Conservation (phyloP, 2,113 vertebrate species). For the Cheirogaleus medius region DNA sequence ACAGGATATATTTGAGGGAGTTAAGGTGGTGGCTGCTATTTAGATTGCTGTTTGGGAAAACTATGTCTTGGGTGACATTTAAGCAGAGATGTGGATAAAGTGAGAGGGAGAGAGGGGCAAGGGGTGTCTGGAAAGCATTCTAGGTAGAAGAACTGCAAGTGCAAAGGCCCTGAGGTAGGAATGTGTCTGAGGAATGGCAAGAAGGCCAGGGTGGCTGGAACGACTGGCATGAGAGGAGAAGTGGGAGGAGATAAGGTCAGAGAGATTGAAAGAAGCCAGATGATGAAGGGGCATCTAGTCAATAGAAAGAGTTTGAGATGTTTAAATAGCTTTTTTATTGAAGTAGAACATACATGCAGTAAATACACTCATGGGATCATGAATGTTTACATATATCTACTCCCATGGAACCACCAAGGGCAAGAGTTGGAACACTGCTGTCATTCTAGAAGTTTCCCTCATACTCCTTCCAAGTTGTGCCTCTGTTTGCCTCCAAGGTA, state of each 20-base stretch:
- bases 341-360: fast-evolving
- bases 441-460: neutral
- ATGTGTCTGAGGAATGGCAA: neutral
- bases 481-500: neutral
- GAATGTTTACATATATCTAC: neutral
- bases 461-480: fast-evolving
- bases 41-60: neutral
- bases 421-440: neutral
- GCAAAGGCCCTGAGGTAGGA: neutral
- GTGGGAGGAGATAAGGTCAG: neutral
- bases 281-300: neutral
- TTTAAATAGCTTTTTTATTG: neutral
- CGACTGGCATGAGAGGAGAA: neutral
- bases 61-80: neutral
- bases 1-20: neutral
- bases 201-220: neutral
- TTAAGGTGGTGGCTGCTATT: neutral
- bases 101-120: neutral
- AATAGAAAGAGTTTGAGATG: neutral
- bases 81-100: neutral
- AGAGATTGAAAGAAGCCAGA: neutral
- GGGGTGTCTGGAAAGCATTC: neutral
- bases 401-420: fast-evolving
- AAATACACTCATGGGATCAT: neutral
- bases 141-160: neutral